Conservation (phyloP, 2,797 vertebrate genomes). For the Poecilia picta region DNA sequence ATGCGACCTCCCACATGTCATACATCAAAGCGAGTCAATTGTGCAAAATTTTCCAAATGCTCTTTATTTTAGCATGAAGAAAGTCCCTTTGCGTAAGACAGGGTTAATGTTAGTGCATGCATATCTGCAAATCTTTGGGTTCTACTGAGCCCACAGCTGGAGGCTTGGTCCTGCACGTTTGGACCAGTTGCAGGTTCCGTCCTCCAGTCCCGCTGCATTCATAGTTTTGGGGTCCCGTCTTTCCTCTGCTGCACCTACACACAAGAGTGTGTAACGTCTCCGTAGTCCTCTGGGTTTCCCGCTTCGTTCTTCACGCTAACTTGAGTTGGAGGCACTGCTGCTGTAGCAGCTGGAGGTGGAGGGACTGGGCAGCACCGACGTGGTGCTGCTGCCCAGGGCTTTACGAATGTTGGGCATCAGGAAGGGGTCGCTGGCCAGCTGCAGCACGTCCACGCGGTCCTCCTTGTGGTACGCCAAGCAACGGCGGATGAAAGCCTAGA, state of each 20-base stretch:
- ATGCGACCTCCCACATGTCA: conserved; percentile 31
- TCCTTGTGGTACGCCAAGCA: conserved; percentile 95
- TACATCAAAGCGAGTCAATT: conserved; percentile 45
- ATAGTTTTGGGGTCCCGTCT: conserved; percentile 32
- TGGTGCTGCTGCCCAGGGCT: conserved; percentile 84
- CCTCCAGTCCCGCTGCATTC: conserved; percentile 51
- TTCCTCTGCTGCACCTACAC: conserved; percentile 8
- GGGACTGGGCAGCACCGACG: conserved; percentile 83
- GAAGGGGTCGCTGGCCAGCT: conserved; percentile 91
- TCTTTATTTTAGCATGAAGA: conserved; percentile 43
- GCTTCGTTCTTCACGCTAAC: conserved; percentile 22
- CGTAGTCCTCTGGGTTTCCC: conserved; percentile 23
- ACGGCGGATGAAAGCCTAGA: conserved; percentile 92
- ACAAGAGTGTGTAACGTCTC: conserved; percentile 25
- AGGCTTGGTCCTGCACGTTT: conserved; percentile 46
- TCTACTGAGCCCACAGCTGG: conserved; percentile 63
- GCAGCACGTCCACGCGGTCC: conserved; percentile 93
- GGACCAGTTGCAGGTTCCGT: conserved; percentile 35
- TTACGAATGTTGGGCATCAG: conserved; percentile 92
- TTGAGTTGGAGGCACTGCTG: conserved; percentile 92
- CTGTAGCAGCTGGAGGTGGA: conserved; percentile 91
- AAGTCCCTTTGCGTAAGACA: conserved; percentile 49
- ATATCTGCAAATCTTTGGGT: conserved; percentile 71
- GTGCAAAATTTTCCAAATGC: conserved; percentile 62
- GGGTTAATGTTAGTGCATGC: conserved; percentile 69